These are phyloP conservation scores for Cetonia aurata DNA, from an alignment of 2,888 invertebrate species.

Conservation along the genomic window DNA sequence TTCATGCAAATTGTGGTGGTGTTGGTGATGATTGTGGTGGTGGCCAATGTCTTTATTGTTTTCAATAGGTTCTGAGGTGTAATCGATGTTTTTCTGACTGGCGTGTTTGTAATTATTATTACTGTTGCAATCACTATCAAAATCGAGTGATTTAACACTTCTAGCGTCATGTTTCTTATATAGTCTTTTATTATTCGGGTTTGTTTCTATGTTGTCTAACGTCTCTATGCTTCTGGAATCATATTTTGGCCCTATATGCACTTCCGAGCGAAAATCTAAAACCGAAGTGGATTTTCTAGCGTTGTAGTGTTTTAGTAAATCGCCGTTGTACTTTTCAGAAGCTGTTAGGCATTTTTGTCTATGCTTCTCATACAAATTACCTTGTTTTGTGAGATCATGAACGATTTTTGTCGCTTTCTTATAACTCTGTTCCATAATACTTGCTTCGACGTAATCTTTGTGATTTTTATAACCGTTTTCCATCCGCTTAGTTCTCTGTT, in stretches of 20 bases:
- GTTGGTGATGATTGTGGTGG: conserved; percentile 52
- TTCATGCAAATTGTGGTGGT: conserved; percentile 56
- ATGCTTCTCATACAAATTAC: conserved; percentile 63
- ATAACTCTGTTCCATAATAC: conserved; percentile 64
- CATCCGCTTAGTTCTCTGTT: conserved; percentile 49
- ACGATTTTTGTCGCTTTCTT: conserved; percentile 65
- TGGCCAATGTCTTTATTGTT: conserved; percentile 66
- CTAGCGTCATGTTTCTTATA: conserved; percentile 68
- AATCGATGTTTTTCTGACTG: conserved; percentile 66
- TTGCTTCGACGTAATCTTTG: conserved; percentile 38
- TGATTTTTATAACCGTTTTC: conserved; percentile 55
- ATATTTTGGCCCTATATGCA: conserved; percentile 61
- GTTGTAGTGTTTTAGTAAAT: conserved; percentile 67
- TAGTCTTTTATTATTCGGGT: conserved; percentile 63
- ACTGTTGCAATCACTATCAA: conserved; percentile 76
- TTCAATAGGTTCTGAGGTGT: conserved; percentile 72
- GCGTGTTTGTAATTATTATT: conserved; percentile 47
- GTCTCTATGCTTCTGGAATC: conserved; percentile 67
- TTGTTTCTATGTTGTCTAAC: conserved; percentile 63
- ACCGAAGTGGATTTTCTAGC: conserved; percentile 70
- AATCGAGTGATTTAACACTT: conserved; percentile 81
- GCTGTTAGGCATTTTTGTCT: conserved; percentile 63
- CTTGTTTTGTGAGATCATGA: conserved; percentile 62
- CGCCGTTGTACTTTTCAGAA: conserved; percentile 64
- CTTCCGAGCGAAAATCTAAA: conserved; percentile 70